These are phyloP conservation scores for Polylopha cassiicola DNA, from an alignment of 2,888 invertebrate genomes.

Conservation along the genomic window DNA sequence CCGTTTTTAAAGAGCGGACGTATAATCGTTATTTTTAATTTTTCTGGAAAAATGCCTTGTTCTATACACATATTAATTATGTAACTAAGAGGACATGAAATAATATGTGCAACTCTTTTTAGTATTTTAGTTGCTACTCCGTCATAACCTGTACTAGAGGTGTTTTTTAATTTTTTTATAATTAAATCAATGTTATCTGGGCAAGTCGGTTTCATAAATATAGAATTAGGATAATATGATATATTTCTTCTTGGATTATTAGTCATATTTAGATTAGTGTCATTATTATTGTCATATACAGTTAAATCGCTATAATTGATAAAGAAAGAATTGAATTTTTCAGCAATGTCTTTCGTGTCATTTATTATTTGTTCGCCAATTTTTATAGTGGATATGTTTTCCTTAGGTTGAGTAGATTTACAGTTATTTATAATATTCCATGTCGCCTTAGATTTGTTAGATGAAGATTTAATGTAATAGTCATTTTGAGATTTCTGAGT, in stretches of 20 bases:
- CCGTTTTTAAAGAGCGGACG: constrained; percentile 2
- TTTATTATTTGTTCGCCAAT: background rate
- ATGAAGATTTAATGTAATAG: background rate
- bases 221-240: background rate
- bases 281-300: no score
- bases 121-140: background rate
- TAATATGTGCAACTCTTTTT: no score
- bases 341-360: background rate
- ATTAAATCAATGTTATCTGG: background rate
- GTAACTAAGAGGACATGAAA: background rate
- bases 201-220: background rate
- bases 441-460: constrained; percentile 7
- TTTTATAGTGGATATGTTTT: background rate
- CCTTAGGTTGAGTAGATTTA: background rate
- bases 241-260: no score
- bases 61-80: constrained; percentile 3
- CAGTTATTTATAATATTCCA: constrained; percentile 9
- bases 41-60: background rate
- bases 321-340: constrained; percentile 4
- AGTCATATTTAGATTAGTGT: background rate
- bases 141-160: background rate
- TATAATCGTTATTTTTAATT: background rate
- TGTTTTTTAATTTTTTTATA: background rate
- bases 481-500: constrained; percentile 9
- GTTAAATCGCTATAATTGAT: background rate